phyloP scores from a whole-genome alignment of 2,888 invertebrate genomes.

The Liposcelis brunnea region DNA sequence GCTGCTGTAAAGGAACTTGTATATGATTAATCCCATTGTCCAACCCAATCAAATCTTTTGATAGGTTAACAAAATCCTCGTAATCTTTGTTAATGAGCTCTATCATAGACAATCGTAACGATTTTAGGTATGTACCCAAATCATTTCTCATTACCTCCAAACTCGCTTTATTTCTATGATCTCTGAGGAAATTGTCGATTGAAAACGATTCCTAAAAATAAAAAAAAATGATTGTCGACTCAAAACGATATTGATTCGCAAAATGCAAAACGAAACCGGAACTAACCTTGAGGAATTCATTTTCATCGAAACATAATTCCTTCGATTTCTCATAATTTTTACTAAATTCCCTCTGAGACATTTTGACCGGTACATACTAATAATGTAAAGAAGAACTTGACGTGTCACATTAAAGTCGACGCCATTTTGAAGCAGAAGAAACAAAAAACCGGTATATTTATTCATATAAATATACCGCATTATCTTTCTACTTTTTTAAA shows the following conservation, averaged over 20 bases:
- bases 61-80: slow-evolving; percentile 91
- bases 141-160: slow-evolving; percentile 80
- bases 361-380: neutral
- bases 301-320: slow-evolving; percentile 4
- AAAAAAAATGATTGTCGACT: neutral
- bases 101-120: slow-evolving; percentile 85
- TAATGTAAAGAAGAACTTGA: too few species aligned
- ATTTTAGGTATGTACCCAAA: slow-evolving; percentile 74
- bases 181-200: slow-evolving; percentile 79
- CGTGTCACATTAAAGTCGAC: neutral
- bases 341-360: neutral
- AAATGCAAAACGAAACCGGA: neutral
- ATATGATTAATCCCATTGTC: slow-evolving; percentile 73
- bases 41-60: slow-evolving; percentile 83
- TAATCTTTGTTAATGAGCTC: slow-evolving; percentile 97
- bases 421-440: neutral
- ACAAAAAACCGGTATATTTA: too few species aligned
- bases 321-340: neutral
- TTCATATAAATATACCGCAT: too few species aligned
- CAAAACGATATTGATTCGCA: too few species aligned
- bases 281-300: slow-evolving; percentile 7
- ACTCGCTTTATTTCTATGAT: slow-evolving; percentile 49
- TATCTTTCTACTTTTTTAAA: too few species aligned
- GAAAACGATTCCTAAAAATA: slow-evolving; percentile 64
- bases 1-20: slow-evolving; percentile 58